Conservation (phyloP, 2,113 vertebrate genomes). For the Peromyscus californicus region DNA sequence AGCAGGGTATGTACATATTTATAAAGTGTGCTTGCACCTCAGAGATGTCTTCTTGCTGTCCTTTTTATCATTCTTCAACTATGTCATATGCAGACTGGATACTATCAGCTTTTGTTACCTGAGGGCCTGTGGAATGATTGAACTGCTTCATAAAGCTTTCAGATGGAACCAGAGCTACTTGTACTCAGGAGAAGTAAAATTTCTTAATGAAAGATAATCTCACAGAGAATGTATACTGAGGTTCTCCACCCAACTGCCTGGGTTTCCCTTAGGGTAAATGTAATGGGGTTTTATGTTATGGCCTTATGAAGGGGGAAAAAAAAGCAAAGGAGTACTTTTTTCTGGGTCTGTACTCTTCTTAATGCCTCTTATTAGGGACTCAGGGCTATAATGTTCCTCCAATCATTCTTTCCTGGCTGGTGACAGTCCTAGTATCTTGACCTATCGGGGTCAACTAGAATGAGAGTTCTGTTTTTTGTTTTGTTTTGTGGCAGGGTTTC, state of each 20-base stretch:
- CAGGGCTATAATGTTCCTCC: neutral
- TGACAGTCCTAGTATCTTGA: conserved; percentile 22
- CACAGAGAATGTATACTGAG: conserved; percentile 35
- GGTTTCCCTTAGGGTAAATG: conserved; percentile 12
- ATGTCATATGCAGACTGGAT: conserved; percentile 54
- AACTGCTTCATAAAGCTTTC: conserved; percentile 66
- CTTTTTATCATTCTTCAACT: conserved; percentile 65
- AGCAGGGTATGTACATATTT: conserved; percentile 47
- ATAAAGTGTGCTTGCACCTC: conserved; percentile 20
- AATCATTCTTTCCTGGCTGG: neutral
- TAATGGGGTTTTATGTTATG: neutral
- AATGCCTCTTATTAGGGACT: neutral
- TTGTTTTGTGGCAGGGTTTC: neutral
- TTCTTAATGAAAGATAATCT: conserved; percentile 55
- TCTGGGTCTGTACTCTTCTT: conserved; percentile 9
- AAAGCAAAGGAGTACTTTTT: conserved; percentile 1
- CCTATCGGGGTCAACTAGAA: neutral
- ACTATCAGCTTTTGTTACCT: conserved; percentile 66
- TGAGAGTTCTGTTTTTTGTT: neutral
- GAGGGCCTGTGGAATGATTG: conserved; percentile 52
- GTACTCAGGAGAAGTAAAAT: conserved; percentile 52
- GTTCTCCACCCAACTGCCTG: neutral
- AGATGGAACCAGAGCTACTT: conserved; percentile 30
- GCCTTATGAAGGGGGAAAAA: neutral
- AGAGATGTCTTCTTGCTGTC: conserved; percentile 54